Evolutionary conservation across 2,797 vertebrate genomes (phyloP).

Genomic region (Spea hammondii): DNA sequence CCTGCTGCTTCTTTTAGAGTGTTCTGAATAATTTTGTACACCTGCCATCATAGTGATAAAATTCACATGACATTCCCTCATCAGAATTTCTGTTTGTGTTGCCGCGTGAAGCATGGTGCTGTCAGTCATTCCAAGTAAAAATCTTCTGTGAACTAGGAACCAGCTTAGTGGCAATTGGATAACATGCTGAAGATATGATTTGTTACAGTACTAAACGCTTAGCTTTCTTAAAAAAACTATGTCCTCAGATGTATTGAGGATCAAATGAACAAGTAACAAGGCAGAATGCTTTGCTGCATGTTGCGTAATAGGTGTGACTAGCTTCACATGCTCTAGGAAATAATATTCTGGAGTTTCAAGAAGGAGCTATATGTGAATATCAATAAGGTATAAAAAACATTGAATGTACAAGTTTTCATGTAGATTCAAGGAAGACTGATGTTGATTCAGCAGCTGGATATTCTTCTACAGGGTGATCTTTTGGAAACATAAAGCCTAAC

Average conservation of each 20-base stretch:
- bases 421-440: too few relatives aligned
- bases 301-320: background rate
- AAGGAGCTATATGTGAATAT: too few relatives aligned
- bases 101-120: conserved; percentile 11
- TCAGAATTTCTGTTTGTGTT: conserved; percentile 23
- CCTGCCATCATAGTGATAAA: conserved; percentile 19
- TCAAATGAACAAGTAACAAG: background rate
- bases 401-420: too few relatives aligned
- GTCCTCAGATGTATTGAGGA: background rate
- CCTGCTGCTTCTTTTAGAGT: conserved; percentile 2
- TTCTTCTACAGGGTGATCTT: too few relatives aligned
- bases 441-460: too few relatives aligned
- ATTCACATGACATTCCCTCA: conserved; percentile 21
- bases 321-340: background rate
- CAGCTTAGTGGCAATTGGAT: conserved; percentile 1
- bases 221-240: background rate
- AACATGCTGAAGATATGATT: conserved; percentile 17
- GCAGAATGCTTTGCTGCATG: background rate
- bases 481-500: too few relatives aligned
- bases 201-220: conserved; percentile 9
- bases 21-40: conserved; percentile 2
- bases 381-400: too few relatives aligned
- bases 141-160: conserved; percentile 6
- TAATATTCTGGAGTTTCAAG: too few relatives aligned
- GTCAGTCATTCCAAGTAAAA: conserved; percentile 17